These are phyloP conservation scores for Thaumetopoea pityocampa DNA, from an alignment of 1,140 invertebrate genomes.

Conservation along the genomic window DNA sequence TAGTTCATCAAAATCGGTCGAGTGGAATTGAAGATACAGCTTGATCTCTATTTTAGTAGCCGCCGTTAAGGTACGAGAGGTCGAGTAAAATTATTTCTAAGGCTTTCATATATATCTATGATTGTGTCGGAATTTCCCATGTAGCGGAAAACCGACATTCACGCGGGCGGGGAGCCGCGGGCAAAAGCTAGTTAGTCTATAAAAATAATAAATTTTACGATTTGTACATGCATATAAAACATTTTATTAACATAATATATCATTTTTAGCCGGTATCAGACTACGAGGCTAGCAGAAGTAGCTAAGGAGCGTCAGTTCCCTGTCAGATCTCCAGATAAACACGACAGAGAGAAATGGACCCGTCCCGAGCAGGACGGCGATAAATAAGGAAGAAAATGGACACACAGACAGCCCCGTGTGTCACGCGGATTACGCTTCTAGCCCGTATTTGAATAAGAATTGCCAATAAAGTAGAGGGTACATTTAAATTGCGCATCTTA, in stretches of 20 bases:
- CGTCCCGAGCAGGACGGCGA: slow-evolving; percentile 34
- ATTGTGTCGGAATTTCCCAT: no score
- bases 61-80: no score
- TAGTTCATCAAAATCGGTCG: no score
- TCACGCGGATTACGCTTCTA: slow-evolving; percentile 52
- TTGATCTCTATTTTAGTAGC: no score
- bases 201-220: no score
- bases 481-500: slow-evolving; percentile 39
- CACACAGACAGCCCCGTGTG: slow-evolving; percentile 55
- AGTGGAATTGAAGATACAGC: no score
- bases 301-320: slow-evolving; percentile 57
- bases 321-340: slow-evolving; percentile 63
- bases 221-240: neutral
- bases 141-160: no score
- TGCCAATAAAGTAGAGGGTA: slow-evolving; percentile 49
- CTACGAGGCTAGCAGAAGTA: slow-evolving; percentile 39
- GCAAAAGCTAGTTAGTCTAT: no score
- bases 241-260: slow-evolving; percentile 22
- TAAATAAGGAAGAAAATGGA: slow-evolving; percentile 63
- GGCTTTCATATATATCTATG: no score
- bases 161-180: no score
- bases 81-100: no score
- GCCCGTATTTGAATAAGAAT: slow-evolving; percentile 67
- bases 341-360: slow-evolving; percentile 65
- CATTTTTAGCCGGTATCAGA: slow-evolving; percentile 22